Conservation (phyloP, 2,888 invertebrate genomes). For the Ennomos quercinarius region DNA sequence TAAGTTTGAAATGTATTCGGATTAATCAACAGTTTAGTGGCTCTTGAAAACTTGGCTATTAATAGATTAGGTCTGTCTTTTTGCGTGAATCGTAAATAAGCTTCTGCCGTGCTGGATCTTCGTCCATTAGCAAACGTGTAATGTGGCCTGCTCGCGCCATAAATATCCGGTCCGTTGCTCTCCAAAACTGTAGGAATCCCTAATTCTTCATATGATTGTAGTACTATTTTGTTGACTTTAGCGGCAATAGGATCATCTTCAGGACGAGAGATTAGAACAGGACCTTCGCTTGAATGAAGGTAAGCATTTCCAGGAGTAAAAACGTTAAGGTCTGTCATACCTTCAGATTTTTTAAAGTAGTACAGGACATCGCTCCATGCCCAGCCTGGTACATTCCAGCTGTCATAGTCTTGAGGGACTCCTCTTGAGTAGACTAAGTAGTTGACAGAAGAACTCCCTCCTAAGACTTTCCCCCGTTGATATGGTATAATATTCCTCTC, state of each 20-base stretch:
- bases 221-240: slow-evolving; percentile 49
- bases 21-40: slow-evolving; percentile 64
- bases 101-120: slow-evolving; percentile 72
- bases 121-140: slow-evolving; percentile 61
- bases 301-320: slow-evolving; percentile 49
- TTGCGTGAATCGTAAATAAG: slow-evolving; percentile 58
- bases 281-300: slow-evolving; percentile 59
- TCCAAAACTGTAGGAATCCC: slow-evolving; percentile 57
- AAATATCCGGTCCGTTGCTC: slow-evolving; percentile 53
- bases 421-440: slow-evolving; percentile 61
- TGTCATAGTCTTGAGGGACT: slow-evolving; percentile 58
- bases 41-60: slow-evolving; percentile 64
- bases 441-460: slow-evolving; percentile 61
- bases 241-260: slow-evolving; percentile 44
- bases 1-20: slow-evolving; percentile 49
- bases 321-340: slow-evolving; percentile 57
- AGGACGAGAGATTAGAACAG: slow-evolving; percentile 57
- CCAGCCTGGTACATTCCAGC: slow-evolving; percentile 62
- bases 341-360: slow-evolving; percentile 64
- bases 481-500: slow-evolving; percentile 33
- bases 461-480: slow-evolving; percentile 60
- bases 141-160: slow-evolving; percentile 56
- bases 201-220: slow-evolving; percentile 57
- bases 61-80: slow-evolving; percentile 58
- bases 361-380: slow-evolving; percentile 55